Percentiles rank a stretch among this genome's conserved stretches.
Evolutionary conservation across 2,797 vertebrate species (phyloP).

Genomic region (Sebastes iracundus): DNA sequence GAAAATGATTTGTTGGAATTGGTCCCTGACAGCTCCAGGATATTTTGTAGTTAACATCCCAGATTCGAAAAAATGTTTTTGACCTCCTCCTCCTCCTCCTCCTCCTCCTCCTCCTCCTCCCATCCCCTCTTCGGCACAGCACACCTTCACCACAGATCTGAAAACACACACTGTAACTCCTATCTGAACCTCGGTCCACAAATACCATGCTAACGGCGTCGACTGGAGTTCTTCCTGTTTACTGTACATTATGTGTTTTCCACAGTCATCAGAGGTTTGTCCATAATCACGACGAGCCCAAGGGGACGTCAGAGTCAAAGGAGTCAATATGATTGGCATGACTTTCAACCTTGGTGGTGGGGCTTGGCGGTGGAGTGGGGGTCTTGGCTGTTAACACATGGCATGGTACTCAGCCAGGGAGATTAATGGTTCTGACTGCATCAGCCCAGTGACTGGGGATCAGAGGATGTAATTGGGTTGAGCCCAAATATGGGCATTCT

Average conservation of each 20-base stretch:
- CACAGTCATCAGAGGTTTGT: conserved; percentile 47
- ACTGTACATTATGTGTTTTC: conserved; percentile 44
- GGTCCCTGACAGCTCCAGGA: conserved; percentile 74
- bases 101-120: neutral
- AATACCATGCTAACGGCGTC: conserved; percentile 23
- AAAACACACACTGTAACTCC: conserved; percentile 41
- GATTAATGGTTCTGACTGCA: conserved; percentile 88
- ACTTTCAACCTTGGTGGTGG: conserved; percentile 78
- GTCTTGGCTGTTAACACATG: conserved; percentile 82
- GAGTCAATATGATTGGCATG: conserved; percentile 81
- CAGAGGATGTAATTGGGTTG: conserved; percentile 85
- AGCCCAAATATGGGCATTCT: conserved; percentile 82
- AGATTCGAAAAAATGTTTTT: conserved; percentile 59
- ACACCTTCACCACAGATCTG: conserved; percentile 51
- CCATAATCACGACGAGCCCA: conserved; percentile 47
- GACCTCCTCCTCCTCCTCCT: conserved; percentile 37
- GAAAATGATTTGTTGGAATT: conserved; percentile 81
- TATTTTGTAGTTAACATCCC: conserved; percentile 73
- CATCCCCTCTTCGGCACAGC: conserved; percentile 2
- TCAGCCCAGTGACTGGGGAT: conserved; percentile 81
- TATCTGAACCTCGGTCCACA: conserved; percentile 54
- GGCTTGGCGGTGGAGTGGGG: conserved; percentile 61
- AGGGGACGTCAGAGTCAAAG: conserved; percentile 66
- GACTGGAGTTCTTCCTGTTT: conserved; percentile 29
- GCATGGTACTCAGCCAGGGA: conserved; percentile 80